Conservation (phyloP, 1,140 invertebrate genomes). For the Lepidurus couesii region DNA sequence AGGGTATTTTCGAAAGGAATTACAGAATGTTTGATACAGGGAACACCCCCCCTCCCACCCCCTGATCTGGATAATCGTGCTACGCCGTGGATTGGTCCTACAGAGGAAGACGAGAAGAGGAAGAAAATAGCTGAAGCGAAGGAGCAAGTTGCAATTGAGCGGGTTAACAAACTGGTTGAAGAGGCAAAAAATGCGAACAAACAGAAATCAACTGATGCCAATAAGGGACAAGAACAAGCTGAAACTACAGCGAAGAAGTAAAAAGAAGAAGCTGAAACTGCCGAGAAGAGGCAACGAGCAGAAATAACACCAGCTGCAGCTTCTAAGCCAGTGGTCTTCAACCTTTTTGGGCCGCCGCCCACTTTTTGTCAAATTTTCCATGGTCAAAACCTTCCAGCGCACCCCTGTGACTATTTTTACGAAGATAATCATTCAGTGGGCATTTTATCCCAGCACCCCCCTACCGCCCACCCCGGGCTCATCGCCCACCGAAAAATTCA, state of each 20-base stretch:
- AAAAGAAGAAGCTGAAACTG: not conserved
- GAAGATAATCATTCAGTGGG: too few species aligned
- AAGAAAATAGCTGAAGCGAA: slow-evolving; percentile 6
- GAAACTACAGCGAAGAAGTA: not conserved
- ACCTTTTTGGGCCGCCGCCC: too few species aligned
- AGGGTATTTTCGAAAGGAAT: too few species aligned
- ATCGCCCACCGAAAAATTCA: too few species aligned
- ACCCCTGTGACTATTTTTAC: too few species aligned
- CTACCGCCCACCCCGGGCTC: too few species aligned
- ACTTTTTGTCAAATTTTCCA: too few species aligned
- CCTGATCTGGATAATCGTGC: slow-evolving; percentile 28
- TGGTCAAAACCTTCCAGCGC: too few species aligned
- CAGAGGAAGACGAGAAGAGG: slow-evolving; percentile 19
- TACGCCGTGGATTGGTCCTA: slow-evolving; percentile 32
- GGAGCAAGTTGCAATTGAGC: not conserved
- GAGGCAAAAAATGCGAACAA: not conserved
- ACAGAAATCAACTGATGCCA: not conserved
- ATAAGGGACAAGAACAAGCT: not conserved
- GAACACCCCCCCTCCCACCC: slow-evolving; percentile 29
- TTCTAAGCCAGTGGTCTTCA: too few species aligned
- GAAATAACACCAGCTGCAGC: too few species aligned
- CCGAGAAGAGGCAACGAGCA: not conserved
- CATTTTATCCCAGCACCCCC: too few species aligned
- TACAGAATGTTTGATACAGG: not conserved
- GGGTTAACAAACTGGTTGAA: not conserved